Percentiles rank a stretch among this genome's conserved stretches.
These are phyloP conservation scores for Morone chrysops DNA, from an alignment of 2,113 vertebrate genomes.

Conservation along the genomic window DNA sequence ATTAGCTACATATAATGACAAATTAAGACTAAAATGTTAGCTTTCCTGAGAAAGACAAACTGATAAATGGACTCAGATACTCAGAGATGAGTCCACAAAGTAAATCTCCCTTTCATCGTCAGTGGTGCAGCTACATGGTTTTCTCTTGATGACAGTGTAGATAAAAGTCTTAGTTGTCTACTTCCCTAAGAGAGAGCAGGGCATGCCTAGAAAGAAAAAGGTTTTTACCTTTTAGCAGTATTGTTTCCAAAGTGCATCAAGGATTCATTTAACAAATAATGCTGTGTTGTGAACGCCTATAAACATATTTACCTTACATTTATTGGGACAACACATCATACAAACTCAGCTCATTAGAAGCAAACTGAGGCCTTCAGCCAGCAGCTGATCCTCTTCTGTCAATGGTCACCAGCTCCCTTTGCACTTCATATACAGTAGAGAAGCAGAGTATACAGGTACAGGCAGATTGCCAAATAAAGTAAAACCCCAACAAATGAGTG, in stretches of 20 bases:
- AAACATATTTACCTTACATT: neutral
- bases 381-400: neutral
- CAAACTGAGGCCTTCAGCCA: neutral
- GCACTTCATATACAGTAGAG: too few relatives aligned
- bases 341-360: neutral
- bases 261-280: neutral
- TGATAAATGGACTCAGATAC: conserved; percentile 32
- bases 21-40: conserved; percentile 48
- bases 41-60: conserved; percentile 57
- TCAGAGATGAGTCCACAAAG: conserved; percentile 30
- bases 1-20: conserved; percentile 53
- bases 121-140: conserved; percentile 31
- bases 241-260: neutral
- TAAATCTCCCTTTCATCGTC: conserved; percentile 34
- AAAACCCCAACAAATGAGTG: too few relatives aligned
- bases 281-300: neutral
- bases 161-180: conserved; percentile 37
- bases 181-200: conserved; percentile 12
- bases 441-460: too few relatives aligned
- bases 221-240: neutral
- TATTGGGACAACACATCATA: neutral
- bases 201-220: neutral
- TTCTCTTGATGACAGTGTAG: conserved; percentile 44
- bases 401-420: neutral
- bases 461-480: too few relatives aligned